phyloP scores from a whole-genome alignment of 2,113 vertebrate species.

The Pomatorhinus ruficollis region DNA sequence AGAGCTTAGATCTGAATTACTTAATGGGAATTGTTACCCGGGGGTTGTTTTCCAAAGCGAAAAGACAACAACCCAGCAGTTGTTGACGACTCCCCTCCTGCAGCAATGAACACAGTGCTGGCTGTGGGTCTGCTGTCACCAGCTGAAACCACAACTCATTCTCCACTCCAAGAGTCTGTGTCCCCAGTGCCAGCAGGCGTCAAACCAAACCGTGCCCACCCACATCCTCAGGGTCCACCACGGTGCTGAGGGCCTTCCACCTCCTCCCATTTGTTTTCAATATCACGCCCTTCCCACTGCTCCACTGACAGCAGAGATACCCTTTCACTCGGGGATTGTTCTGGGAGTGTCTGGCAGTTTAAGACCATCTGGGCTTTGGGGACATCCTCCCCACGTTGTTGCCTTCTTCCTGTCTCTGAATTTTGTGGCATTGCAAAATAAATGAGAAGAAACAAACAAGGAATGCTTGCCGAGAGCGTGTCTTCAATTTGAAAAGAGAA shows the following conservation, averaged over 20 bases:
- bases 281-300: background rate
- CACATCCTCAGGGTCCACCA: background rate
- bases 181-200: background rate
- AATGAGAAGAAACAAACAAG: background rate
- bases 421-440: background rate
- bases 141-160: constrained; percentile 20
- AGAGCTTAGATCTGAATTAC: background rate
- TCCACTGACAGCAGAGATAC: background rate
- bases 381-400: background rate
- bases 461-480: background rate
- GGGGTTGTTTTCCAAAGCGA: background rate
- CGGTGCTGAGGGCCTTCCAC: background rate
- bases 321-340: background rate
- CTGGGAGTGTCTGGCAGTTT: background rate
- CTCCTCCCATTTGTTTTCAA: background rate
- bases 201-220: background rate
- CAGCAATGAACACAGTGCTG: background rate
- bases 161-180: background rate
- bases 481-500: constrained; percentile 15
- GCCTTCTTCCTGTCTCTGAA: background rate
- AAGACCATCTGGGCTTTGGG: background rate
- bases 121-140: constrained; percentile 15
- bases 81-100: background rate
- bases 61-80: background rate
- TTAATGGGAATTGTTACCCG: background rate